Percentiles rank a stretch among this genome's conserved stretches.
These are phyloP conservation scores for Crioceris asparagi DNA, from an alignment of 2,888 invertebrate species.

Conservation along the genomic window DNA sequence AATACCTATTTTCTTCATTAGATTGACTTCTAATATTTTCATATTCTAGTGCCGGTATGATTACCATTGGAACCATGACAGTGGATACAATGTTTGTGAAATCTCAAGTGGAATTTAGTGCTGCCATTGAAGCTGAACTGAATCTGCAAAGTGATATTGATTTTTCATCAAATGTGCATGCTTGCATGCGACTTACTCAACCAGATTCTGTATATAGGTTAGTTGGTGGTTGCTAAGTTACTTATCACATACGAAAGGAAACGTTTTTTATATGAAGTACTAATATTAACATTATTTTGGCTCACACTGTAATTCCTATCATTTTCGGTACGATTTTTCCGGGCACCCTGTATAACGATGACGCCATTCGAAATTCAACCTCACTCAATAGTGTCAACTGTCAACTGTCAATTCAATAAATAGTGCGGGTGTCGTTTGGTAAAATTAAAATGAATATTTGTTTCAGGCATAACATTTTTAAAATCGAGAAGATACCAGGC, in stretches of 20 bases:
- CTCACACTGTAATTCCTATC: no score
- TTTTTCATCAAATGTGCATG: conserved; percentile 60
- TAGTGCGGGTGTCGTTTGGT: not conserved
- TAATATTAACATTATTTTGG: no score
- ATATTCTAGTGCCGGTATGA: conserved; percentile 52
- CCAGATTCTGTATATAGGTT: conserved; percentile 54
- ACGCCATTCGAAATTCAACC: no score
- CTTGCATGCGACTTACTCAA: conserved; percentile 66
- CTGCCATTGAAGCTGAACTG: conserved; percentile 57
- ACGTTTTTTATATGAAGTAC: no score
- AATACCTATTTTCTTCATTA: not conserved
- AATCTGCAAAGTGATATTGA: conserved; percentile 64
- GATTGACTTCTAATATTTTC: not conserved
- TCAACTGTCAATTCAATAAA: no score
- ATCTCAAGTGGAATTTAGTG: conserved; percentile 53
- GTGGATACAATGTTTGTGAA: conserved; percentile 56
- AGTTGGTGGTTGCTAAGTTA: conserved; percentile 14
- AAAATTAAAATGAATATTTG: no score
- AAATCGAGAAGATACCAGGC: conserved; percentile 54
- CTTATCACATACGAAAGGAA: no score
- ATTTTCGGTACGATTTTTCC: no score
- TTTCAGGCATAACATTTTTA: conserved; percentile 49
- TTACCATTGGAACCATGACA: conserved; percentile 50
- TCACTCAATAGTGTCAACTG: no score
- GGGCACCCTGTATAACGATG: no score